phyloP scores from a whole-genome alignment of 2,797 vertebrate genomes.

The Tapirus indicus region DNA sequence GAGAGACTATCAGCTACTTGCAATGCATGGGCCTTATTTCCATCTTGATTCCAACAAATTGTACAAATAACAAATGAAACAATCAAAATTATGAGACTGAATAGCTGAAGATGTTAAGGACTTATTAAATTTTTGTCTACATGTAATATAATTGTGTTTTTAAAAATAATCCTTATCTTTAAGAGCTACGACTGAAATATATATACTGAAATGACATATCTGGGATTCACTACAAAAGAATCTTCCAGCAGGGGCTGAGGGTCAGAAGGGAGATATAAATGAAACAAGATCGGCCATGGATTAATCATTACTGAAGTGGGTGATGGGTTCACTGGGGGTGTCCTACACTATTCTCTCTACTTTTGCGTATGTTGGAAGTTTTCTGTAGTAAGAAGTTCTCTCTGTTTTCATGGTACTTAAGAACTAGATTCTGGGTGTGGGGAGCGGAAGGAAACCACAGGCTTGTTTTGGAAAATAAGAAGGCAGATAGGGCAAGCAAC shows the following conservation, averaged over 20 bases:
- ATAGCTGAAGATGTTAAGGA: conserved; percentile 32
- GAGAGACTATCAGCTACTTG: neutral
- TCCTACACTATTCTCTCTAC: neutral
- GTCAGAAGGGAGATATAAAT: neutral
- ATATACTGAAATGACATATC: neutral
- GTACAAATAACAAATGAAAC: conserved; percentile 40
- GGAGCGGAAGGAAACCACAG: conserved; percentile 2
- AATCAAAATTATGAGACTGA: neutral
- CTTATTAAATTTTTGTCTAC: conserved; percentile 15
- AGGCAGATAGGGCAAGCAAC: conserved; percentile 20
- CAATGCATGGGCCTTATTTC: neutral
- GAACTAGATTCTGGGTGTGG: neutral
- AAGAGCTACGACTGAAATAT: conserved; percentile 42
- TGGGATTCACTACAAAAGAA: conserved; percentile 48
- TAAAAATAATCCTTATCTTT: conserved; percentile 26
- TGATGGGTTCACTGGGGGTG: neutral
- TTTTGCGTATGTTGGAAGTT: neutral
- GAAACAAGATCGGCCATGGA: neutral
- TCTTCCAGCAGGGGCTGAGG: neutral
- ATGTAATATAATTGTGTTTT: neutral
- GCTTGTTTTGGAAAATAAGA: conserved; percentile 48
- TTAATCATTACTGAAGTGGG: neutral
- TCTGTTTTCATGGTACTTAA: neutral
- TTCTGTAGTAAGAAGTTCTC: neutral
- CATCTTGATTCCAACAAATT: neutral